Evolutionary conservation across 2,797 vertebrate genomes (phyloP), one percentile per base, ranked within the genome.

Genomic region (Nannoperca obscura): DNA sequence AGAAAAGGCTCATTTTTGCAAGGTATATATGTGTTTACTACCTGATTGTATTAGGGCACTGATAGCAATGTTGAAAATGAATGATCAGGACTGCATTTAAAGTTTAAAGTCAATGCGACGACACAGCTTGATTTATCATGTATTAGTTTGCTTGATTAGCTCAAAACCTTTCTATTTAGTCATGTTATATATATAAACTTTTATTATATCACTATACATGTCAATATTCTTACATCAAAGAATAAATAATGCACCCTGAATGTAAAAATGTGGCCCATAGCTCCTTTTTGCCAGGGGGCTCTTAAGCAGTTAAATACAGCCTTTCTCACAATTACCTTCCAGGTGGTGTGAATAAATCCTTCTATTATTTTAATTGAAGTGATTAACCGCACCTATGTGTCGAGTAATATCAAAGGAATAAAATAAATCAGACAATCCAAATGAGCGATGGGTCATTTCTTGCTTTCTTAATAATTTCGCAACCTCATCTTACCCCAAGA

Each of bases 391-490:
- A 76, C 44, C 32, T 64, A 27, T 47, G 55, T 74, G 61, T 80
- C 65, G 74, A 36, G 58, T 62, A 50, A 71, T 57, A 71, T 70
- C 59, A n/a, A 38, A 69, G 53, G 63, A 76, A 46, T 75, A 78
- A 78, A 81, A 71, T 72, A 81, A 88, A 75, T 83, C 59, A 63
- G 19, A 67, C 52, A 10, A 53, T 78, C 59, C 61, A 61, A 83
- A 87, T 77, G 82, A 71, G 65, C 22, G 42, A 73, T 63, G 49
- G 53, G 20, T 74, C 61, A 52, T 42, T 66, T 27, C 9, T 34
- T 47, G 55, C 69, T 83, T 86, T 71, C 68, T 60, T 81, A 75
- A 78, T 86, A 46, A 84, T 89, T 90, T 71, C 71, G 75, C n/a
- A 58, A 69, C 72, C 55, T 75, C 76, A 50, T 75, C 3, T 62